Evolutionary conservation across 2,797 vertebrate species (phyloP), one percentile per base, ranked within the genome.

Genomic region (Danionella dracula): DNA sequence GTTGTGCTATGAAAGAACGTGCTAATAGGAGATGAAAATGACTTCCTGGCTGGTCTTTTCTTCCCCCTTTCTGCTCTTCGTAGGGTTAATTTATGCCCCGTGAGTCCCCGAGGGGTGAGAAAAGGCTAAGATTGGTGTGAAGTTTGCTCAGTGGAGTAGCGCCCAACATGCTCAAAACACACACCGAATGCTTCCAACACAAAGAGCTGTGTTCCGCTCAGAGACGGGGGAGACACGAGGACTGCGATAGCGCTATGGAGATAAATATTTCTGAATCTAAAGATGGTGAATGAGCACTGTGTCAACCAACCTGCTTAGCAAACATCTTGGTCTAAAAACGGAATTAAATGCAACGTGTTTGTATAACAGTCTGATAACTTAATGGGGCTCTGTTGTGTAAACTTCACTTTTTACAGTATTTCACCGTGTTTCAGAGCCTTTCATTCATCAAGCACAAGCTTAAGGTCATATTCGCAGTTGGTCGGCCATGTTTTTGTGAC

Each of bases 111-210:
- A 81, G 75, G 81, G 84, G 85, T 85, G 87, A 88, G 88, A 90
- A 89, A 81, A 87, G 85, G 85, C 85, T 86, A 83, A 85, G 84
- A 85, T 83, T 83, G 83, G 87, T 87, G 85, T 87, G 86, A 88
- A 87, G 84, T 83, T 76, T 79, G 79, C 70, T 87, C 86, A 89
- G 89, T 85, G 84, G 84, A 86, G 78, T 76, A 59, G 74, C 84
- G 76, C 81, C 78, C 86, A 89, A 87, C 84, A 84, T 79, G 81
- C 84, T 84, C 75, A 79, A 80, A 83, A 81, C 79, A 71, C 76
- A 77, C 78, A 69, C 73, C 68, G 71, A 27, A 21, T 0, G 17
- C 49, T 53, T 20, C 31, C 31, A 44, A 38, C 34, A 67, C 61
- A 66, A 66, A 66, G 67, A 20, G 54, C 38, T 38, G 42, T 32